Conservation (phyloP, 2,113 vertebrate species). For the Siniperca knerii region DNA sequence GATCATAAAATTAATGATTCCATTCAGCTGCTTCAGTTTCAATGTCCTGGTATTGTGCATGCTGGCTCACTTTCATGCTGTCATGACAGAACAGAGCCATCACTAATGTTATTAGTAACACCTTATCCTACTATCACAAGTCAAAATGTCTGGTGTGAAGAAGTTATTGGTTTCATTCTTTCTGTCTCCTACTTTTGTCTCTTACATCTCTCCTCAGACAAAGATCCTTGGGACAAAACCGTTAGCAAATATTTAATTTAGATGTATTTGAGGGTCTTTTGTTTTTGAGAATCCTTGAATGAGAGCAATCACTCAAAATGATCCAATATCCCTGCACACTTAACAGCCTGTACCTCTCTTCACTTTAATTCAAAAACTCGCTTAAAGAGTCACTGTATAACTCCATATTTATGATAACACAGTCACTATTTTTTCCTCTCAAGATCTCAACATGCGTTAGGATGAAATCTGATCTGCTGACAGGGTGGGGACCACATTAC, state of each 20-base stretch:
- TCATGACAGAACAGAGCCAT: not conserved
- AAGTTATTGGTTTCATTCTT: not conserved
- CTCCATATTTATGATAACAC: not conserved
- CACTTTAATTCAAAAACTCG: not conserved
- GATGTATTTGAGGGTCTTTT: too few relatives aligned
- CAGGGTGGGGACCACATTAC: conserved; percentile 70
- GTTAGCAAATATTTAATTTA: too few relatives aligned
- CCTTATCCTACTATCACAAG: not conserved
- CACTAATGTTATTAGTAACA: too few relatives aligned
- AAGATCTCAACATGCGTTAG: conserved; percentile 12
- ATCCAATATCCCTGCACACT: not conserved
- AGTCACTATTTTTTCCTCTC: not conserved
- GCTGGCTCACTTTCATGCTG: not conserved
- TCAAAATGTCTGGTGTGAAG: not conserved
- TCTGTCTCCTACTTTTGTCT: too few relatives aligned
- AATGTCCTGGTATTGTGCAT: not conserved
- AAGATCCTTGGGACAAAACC: too few relatives aligned
- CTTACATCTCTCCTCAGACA: too few relatives aligned
- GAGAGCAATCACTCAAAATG: not conserved
- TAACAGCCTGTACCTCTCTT: not conserved
- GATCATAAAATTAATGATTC: too few relatives aligned
- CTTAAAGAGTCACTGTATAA: not conserved
- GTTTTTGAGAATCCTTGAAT: too few relatives aligned
- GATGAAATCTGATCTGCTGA: conserved; percentile 51
- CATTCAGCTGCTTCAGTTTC: not conserved